Percentiles rank a stretch among this genome's conserved stretches.
Evolutionary conservation across 2,797 vertebrate genomes (phyloP).

Genomic region (Brotula barbata): DNA sequence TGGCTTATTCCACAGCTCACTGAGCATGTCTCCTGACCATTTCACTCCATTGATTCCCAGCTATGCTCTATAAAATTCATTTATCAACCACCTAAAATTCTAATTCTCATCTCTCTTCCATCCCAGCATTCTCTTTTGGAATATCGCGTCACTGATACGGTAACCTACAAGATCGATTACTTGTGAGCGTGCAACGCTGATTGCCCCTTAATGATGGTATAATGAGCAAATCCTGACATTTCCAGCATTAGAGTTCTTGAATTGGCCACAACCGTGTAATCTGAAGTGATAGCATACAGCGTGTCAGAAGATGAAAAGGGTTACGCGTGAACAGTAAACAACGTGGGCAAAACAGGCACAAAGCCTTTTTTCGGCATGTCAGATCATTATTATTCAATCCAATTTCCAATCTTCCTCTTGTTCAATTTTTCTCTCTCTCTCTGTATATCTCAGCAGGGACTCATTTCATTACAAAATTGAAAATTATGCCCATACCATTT

Average conservation of each 20-base stretch:
- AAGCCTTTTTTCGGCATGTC: conserved; percentile 42
- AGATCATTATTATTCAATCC: conserved; percentile 60
- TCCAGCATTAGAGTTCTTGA: conserved; percentile 59
- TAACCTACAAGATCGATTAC: conserved; percentile 63
- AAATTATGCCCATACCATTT: conserved; percentile 65
- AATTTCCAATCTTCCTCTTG: conserved; percentile 42
- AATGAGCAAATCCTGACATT: conserved; percentile 51
- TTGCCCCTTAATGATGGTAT: conserved; percentile 62
- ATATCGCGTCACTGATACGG: conserved; percentile 56
- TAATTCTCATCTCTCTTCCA: conserved; percentile 3
- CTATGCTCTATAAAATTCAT: conserved; percentile 46
- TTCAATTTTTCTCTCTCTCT: conserved; percentile 23
- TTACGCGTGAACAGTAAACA: conserved; percentile 26
- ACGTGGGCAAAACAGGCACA: conserved; percentile 7
- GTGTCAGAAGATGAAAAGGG: conserved; percentile 21
- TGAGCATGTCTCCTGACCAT: conserved; percentile 16
- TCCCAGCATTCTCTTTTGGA: conserved; percentile 40
- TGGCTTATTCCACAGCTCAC: conserved; percentile 39
- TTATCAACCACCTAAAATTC: conserved; percentile 23
- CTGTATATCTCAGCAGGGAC: conserved; percentile 48
- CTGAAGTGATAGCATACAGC: conserved; percentile 29
- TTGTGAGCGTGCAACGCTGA: conserved; percentile 66
- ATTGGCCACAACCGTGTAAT: conserved; percentile 55
- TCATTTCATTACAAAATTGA: conserved; percentile 67
- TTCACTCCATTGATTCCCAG: conserved; percentile 39